phyloP scores from a whole-genome alignment of 1,140 invertebrate genomes.

The Caligus rogercresseyi region DNA sequence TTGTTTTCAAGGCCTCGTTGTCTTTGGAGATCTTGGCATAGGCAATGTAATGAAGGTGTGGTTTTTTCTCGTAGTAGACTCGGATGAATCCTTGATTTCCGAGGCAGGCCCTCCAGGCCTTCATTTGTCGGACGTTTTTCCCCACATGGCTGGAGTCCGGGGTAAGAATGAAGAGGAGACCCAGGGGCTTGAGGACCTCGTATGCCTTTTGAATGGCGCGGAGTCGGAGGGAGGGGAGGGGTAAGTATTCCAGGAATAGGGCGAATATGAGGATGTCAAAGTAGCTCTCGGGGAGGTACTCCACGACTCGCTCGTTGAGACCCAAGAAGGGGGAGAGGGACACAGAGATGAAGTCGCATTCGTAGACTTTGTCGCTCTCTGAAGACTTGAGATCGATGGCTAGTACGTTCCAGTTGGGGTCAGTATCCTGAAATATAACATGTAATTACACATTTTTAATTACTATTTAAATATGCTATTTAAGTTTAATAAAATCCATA shows the following conservation, averaged over 20 bases:
- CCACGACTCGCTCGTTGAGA: not conserved
- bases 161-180: constrained; percentile 8
- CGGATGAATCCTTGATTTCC: not conserved
- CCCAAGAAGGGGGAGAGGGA: not conserved
- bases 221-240: not conserved
- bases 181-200: not conserved
- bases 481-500: no score
- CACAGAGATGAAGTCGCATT: constrained; percentile 6
- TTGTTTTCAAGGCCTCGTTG: not conserved
- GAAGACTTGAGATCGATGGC: constrained; percentile 4
- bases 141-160: constrained; percentile 9
- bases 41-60: not conserved
- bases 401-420: not conserved
- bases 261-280: constrained; percentile 7
- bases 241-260: constrained; percentile 13
- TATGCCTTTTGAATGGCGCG: not conserved
- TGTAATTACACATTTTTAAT: no score
- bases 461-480: no score
- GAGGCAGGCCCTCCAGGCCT: not conserved
- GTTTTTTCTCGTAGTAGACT: not conserved
- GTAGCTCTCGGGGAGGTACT: not conserved
- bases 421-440: not conserved
- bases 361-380: not conserved
- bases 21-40: not conserved
- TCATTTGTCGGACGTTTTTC: constrained; percentile 3